Evolutionary conservation across 2,888 invertebrate species (phyloP).

Genomic region (Phyllotreta striolata): DNA sequence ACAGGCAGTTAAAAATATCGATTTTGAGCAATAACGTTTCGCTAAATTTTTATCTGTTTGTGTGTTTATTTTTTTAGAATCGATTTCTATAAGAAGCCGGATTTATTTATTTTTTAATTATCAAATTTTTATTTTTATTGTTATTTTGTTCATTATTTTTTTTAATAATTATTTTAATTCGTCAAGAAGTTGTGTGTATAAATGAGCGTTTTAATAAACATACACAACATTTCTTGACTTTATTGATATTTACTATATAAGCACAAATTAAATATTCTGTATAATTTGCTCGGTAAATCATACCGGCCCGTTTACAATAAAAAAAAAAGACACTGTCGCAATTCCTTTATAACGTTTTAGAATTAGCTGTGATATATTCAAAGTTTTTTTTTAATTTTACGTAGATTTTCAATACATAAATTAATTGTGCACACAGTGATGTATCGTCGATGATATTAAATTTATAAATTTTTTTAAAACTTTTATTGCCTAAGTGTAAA

Average conservation of each 20-base stretch:
- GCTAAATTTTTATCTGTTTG: no score
- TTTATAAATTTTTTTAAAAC: conserved; percentile 26
- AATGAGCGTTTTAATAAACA: no score
- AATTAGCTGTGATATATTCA: conserved; percentile 55
- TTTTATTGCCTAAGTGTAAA: conserved; percentile 20
- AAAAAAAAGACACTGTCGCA: conserved; percentile 39
- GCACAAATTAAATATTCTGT: conserved; percentile 28
- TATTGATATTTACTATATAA: conserved; percentile 16
- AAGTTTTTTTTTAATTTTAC: conserved; percentile 45
- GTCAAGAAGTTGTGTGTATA: no score
- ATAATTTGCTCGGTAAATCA: conserved; percentile 34
- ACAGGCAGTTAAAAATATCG: no score
- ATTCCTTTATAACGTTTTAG: conserved; percentile 46
- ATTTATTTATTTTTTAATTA: no score
- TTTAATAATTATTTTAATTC: no score
- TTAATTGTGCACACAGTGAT: conserved; percentile 47
- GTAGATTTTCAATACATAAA: conserved; percentile 47
- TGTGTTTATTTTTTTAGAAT: no score
- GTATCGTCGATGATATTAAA: conserved; percentile 29
- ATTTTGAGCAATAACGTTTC: no score
- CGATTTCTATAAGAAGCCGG: no score
- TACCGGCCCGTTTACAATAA: conserved; percentile 28
- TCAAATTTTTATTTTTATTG: no score
- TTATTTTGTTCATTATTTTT: no score
- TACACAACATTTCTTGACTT: conserved; percentile 9